phyloP scores from a whole-genome alignment of 1,140 invertebrate genomes.

The Diachasma alloeum region DNA sequence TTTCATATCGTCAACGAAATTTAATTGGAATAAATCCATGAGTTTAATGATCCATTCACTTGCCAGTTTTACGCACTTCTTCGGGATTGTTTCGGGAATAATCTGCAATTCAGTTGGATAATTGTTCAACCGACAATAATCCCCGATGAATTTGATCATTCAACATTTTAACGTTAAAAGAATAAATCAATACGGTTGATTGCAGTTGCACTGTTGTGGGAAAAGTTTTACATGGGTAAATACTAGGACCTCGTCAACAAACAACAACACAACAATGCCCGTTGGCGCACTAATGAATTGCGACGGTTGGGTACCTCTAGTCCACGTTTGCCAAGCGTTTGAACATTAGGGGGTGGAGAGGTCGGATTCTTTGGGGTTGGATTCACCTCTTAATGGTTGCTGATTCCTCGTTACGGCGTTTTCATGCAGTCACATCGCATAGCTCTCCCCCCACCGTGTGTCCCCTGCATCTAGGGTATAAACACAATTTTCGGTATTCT shows the following conservation, averaged over 20 bases:
- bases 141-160: background rate
- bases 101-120: background rate
- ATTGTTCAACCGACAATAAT: background rate
- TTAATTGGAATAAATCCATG: too few species aligned
- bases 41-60: too few species aligned
- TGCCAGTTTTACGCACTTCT: too few species aligned
- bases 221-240: background rate
- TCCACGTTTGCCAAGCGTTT: background rate
- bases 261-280: background rate
- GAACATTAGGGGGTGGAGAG: background rate
- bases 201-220: background rate
- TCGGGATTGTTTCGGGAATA: background rate
- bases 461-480: too few species aligned
- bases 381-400: background rate
- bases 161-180: background rate
- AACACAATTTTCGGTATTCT: too few species aligned
- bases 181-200: background rate
- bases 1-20: too few species aligned
- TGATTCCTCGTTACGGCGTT: background rate
- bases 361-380: background rate
- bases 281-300: background rate
- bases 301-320: background rate
- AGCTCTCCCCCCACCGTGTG: background rate
- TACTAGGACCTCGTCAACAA: background rate
- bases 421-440: background rate